phyloP scores from a whole-genome alignment of 1,140 invertebrate genomes.

The Bombus breviceps region DNA sequence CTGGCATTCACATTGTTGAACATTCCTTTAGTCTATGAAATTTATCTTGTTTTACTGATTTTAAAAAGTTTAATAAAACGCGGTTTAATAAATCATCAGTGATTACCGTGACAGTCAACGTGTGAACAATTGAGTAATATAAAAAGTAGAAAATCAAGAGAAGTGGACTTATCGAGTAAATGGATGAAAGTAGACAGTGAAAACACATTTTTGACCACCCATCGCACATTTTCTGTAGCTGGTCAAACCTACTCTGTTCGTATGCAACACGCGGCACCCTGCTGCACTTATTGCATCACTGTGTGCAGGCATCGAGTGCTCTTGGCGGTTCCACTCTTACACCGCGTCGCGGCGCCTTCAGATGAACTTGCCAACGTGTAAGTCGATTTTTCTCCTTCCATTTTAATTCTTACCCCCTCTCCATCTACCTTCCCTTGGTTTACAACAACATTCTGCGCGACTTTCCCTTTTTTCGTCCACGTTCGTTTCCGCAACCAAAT shows the following conservation, averaged over 20 bases:
- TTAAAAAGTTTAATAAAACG: no score
- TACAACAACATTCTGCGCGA: not conserved
- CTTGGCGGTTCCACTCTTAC: not conserved
- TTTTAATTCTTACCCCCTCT: not conserved
- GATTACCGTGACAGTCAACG: no score
- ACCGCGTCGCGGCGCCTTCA: not conserved
- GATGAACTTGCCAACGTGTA: not conserved
- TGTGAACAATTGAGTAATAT: no score
- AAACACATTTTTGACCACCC: no score
- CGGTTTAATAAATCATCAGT: no score
- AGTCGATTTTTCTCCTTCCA: slow-evolving; percentile 7
- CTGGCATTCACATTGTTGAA: no score
- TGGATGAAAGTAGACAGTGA: not conserved
- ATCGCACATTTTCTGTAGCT: not conserved
- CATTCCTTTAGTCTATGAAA: no score
- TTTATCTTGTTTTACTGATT: no score
- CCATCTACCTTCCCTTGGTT: not conserved
- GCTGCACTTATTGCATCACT: not conserved
- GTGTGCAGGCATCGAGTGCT: slow-evolving; percentile 6
- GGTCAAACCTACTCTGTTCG: not conserved
- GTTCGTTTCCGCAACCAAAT: not conserved
- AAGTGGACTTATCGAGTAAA: no score
- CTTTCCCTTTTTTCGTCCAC: not conserved
- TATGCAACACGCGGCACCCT: not conserved
- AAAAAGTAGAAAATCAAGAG: no score